Percentiles rank a stretch among this genome's conserved stretches.
Conservation (phyloP, 2,888 invertebrate species). For the Geophilus truncorum region DNA sequence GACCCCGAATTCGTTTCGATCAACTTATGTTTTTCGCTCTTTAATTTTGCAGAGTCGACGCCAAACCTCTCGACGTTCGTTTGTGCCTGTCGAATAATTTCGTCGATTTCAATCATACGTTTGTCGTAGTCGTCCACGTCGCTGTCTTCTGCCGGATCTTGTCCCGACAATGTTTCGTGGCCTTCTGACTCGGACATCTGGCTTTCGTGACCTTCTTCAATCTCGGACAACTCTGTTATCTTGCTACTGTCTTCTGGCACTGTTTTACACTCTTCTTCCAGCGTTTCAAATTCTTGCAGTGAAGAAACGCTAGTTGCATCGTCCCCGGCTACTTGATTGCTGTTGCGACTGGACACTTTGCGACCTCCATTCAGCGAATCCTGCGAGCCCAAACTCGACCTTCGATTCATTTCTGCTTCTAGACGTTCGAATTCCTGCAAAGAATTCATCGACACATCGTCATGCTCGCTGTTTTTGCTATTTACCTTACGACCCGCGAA, state of each 20-base stretch:
- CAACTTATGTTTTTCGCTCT: slow-evolving; percentile 30
- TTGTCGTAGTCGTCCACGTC: slow-evolving; percentile 59
- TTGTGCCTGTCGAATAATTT: slow-evolving; percentile 63
- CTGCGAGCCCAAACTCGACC: slow-evolving; percentile 62
- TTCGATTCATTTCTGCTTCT: slow-evolving; percentile 66
- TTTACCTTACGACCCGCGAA: slow-evolving; percentile 76
- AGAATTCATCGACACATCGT: slow-evolving; percentile 86
- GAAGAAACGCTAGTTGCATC: slow-evolving; percentile 67
- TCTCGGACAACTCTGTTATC: slow-evolving; percentile 63
- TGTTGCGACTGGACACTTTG: slow-evolving; percentile 59
- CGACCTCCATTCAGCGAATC: slow-evolving; percentile 66
- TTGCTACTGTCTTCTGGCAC: slow-evolving; percentile 63
- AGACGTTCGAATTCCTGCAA: slow-evolving; percentile 90
- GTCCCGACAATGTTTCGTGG: slow-evolving; percentile 57
- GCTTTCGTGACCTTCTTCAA: slow-evolving; percentile 51
- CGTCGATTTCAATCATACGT: slow-evolving; percentile 63
- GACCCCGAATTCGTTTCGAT: slow-evolving; percentile 34
- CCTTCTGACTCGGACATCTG: slow-evolving; percentile 56
- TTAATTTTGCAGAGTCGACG: background rate
- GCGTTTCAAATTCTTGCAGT: slow-evolving; percentile 84
- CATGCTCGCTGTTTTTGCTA: slow-evolving; percentile 73
- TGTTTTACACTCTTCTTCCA: slow-evolving; percentile 80
- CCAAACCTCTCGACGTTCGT: slow-evolving; percentile 60
- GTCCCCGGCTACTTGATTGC: slow-evolving; percentile 60
- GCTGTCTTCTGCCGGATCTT: slow-evolving; percentile 37